Percentiles rank a stretch among this genome's conserved stretches.
These are phyloP conservation scores for Phalacrocorax pelagicus DNA, from an alignment of 2,113 vertebrate genomes.

Conservation along the genomic window DNA sequence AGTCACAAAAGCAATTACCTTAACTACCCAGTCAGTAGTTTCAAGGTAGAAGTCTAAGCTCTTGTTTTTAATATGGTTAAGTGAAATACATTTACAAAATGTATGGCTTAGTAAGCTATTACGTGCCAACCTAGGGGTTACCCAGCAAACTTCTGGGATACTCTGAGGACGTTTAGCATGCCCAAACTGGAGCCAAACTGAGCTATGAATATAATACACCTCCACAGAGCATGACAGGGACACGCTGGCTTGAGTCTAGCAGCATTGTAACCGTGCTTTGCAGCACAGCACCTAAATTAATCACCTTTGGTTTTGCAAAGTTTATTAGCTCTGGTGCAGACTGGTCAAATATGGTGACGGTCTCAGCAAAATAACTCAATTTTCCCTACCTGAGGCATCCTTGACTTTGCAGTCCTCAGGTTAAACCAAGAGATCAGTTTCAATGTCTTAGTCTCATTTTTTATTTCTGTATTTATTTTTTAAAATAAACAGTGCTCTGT, in stretches of 20 bases:
- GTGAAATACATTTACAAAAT: background rate
- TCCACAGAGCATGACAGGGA: background rate
- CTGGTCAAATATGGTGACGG: background rate
- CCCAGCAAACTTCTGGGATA: background rate
- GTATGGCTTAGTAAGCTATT: background rate
- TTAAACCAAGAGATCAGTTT: background rate
- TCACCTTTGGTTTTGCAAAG: background rate
- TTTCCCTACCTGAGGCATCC: background rate
- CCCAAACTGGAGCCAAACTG: background rate
- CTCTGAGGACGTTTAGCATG: background rate
- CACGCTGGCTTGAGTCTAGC: background rate
- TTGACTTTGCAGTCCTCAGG: background rate
- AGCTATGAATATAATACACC: too few species aligned
- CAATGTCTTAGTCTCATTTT: background rate
- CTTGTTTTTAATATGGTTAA: background rate
- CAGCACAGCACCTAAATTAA: background rate
- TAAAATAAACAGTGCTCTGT: background rate
- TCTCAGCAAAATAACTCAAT: background rate
- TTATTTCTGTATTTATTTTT: background rate
- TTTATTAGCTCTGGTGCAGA: background rate
- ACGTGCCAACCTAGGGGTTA: background rate
- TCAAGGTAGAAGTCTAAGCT: background rate
- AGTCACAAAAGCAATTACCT: background rate
- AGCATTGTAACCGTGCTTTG: background rate
- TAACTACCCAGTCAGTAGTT: slow-evolving; percentile 22